A percentile compares a stretch with the other conserved stretches of the same genome.
Conservation (phyloP, 2,797 vertebrate species). For the Crenuchus spilurus region DNA sequence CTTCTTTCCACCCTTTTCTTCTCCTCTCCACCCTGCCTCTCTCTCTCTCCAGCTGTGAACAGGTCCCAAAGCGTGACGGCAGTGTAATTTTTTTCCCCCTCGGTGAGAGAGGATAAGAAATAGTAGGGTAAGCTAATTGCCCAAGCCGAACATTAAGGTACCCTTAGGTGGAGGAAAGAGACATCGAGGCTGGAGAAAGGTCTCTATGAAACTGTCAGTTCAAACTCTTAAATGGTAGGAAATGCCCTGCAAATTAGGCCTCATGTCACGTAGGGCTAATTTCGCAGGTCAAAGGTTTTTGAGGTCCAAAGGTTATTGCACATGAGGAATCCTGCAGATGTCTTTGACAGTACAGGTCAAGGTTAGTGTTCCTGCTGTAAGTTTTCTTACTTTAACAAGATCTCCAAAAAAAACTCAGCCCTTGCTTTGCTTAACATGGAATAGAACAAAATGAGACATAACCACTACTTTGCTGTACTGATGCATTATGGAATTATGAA, state of each 20-base stretch:
- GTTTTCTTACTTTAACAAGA: neutral
- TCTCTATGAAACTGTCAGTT: neutral
- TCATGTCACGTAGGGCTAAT: neutral
- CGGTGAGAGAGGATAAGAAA: neutral
- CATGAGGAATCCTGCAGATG: neutral
- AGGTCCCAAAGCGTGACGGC: neutral
- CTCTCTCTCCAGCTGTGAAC: neutral
- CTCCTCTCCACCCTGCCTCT: neutral
- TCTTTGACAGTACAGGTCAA: neutral
- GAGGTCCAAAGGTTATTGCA: neutral
- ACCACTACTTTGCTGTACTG: too few species aligned
- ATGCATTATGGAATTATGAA: too few species aligned
- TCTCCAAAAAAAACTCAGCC: neutral
- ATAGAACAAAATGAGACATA: too few species aligned
- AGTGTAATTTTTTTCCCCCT: neutral
- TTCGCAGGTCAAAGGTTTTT: neutral
- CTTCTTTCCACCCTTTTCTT: constrained; percentile 15
- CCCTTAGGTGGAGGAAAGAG: neutral
- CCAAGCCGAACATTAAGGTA: neutral
- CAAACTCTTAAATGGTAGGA: neutral
- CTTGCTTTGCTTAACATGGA: too few species aligned
- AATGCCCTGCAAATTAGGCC: neutral
- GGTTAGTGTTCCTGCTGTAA: neutral
- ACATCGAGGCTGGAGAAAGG: neutral
- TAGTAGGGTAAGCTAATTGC: neutral